Evolutionary conservation across 2,888 invertebrate species (phyloP).

Genomic region (Piscicola geometra): DNA sequence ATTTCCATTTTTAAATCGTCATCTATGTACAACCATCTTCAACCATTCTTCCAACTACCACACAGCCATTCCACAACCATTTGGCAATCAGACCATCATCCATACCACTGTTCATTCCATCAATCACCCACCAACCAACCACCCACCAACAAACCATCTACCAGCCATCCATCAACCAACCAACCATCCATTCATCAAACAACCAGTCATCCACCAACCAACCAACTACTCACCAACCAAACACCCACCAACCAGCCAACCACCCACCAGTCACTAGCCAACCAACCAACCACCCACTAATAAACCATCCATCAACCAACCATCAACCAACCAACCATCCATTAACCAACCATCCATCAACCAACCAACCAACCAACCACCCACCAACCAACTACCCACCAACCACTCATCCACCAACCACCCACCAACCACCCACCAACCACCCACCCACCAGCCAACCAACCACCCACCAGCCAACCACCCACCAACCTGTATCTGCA

Average conservation of each 20-base stretch:
- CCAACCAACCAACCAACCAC: background rate
- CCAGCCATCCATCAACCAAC: too few relatives aligned
- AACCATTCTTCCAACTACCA: background rate
- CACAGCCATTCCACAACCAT: background rate
- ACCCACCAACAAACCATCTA: too few relatives aligned
- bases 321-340: background rate
- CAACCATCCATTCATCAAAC: background rate
- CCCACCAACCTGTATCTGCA: constrained; percentile 11
- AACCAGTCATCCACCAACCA: too few relatives aligned
- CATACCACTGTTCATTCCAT: background rate
- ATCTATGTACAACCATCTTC: background rate
- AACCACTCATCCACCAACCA: too few relatives aligned
- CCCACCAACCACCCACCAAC: too few relatives aligned
- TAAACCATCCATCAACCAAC: background rate
- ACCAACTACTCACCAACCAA: too few relatives aligned
- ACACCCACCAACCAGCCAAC: too few relatives aligned
- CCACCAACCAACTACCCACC: too few relatives aligned
- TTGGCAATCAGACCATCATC: background rate
- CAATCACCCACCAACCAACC: too few relatives aligned
- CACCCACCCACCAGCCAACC: too few relatives aligned
- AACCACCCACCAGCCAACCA: background rate
- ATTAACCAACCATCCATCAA: background rate
- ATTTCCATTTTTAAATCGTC: too few relatives aligned
- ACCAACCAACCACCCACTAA: constrained; percentile 9
- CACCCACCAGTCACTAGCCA: background rate